phyloP scores from a whole-genome alignment of 2,888 invertebrate species.

The Fabriciana adippe region DNA sequence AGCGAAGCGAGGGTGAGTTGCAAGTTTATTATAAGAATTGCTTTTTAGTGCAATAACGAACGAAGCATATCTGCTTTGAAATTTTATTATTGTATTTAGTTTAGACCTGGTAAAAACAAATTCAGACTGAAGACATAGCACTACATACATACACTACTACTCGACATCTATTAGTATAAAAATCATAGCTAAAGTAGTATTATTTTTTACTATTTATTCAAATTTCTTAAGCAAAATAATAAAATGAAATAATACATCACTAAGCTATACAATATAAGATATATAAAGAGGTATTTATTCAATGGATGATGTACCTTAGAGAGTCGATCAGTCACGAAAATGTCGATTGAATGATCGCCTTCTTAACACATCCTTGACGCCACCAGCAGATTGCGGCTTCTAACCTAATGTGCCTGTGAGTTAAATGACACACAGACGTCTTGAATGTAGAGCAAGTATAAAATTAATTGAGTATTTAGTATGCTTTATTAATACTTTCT shows the following conservation, averaged over 20 bases:
- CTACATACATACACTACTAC: too few species aligned
- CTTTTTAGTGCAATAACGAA: too few species aligned
- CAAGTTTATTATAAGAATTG: too few species aligned
- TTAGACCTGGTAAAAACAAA: too few species aligned
- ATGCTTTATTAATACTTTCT: too few species aligned
- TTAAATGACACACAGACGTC: background rate
- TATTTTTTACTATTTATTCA: too few species aligned
- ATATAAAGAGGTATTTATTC: background rate
- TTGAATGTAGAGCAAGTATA: background rate
- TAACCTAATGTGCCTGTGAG: conserved; percentile 18
- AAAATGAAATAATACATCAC: background rate
- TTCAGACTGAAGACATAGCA: too few species aligned
- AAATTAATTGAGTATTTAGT: background rate
- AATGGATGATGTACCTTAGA: background rate
- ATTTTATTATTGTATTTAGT: too few species aligned
- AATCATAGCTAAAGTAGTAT: too few species aligned
- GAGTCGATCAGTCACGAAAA: conserved; percentile 15
- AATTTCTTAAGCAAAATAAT: background rate
- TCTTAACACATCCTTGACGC: conserved; percentile 35
- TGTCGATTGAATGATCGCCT: conserved; percentile 35
- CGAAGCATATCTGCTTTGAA: too few species aligned
- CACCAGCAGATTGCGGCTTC: conserved; percentile 34
- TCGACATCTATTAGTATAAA: too few species aligned
- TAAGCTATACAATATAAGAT: background rate
- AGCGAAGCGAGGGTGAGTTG: too few species aligned